Conservation (phyloP, 2,888 invertebrate species). For the Sisyra terminalis region DNA sequence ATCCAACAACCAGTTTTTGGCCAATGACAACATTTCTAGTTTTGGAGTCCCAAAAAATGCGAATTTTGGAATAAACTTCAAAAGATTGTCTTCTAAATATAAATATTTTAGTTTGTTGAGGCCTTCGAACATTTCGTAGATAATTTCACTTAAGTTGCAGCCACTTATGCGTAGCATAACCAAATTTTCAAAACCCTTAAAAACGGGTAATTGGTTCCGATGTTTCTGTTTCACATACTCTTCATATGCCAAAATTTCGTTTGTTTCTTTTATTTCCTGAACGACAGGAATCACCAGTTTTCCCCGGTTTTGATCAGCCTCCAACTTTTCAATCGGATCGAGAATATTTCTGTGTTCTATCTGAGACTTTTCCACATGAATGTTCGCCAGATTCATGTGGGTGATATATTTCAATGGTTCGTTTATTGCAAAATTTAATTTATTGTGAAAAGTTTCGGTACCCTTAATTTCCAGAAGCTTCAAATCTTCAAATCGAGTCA, state of each 20-base stretch:
- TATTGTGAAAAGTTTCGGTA: constrained; percentile 18
- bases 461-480: constrained; percentile 44
- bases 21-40: constrained; percentile 42
- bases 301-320: neutral
- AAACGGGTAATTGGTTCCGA: constrained; percentile 24
- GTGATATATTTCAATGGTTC: constrained; percentile 28
- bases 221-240: constrained; percentile 36
- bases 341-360: constrained; percentile 20
- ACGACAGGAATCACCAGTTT: too few relatives aligned
- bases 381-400: constrained; percentile 35
- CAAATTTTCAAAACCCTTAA: constrained; percentile 33
- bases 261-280: neutral
- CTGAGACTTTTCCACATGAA: constrained; percentile 25
- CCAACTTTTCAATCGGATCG: neutral
- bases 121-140: constrained; percentile 54
- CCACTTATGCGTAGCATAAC: constrained; percentile 39
- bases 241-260: constrained; percentile 43
- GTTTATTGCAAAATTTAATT: constrained; percentile 30
- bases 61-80: constrained; percentile 47
- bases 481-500: constrained; percentile 31
- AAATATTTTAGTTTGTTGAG: constrained; percentile 39
- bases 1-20: constrained; percentile 42
- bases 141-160: constrained; percentile 40
- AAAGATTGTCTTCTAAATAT: constrained; percentile 43
- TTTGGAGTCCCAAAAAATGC: constrained; percentile 50